These are phyloP conservation scores for Ptychadena robeensis DNA, from an alignment of 2,797 vertebrate genomes.

Conservation along the genomic window DNA sequence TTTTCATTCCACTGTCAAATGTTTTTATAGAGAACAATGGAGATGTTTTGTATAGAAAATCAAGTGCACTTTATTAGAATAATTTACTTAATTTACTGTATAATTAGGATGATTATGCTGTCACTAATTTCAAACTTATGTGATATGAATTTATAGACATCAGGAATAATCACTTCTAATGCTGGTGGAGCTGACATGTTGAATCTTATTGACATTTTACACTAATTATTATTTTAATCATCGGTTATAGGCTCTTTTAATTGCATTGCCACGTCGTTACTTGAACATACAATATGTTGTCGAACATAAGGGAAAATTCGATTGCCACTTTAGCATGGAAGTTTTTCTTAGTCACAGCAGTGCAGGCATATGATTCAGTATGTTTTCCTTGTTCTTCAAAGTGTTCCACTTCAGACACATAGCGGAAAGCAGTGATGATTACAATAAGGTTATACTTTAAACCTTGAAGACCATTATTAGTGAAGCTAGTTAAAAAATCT, in stretches of 20 bases:
- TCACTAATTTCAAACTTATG: constrained; percentile 12
- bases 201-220: not conserved
- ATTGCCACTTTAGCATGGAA: not conserved
- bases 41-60: constrained; percentile 29
- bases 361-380: not conserved
- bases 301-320: not conserved
- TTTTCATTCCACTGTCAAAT: constrained; percentile 17
- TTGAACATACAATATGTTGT: not conserved
- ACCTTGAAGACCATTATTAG: no score
- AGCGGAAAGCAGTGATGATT: not conserved
- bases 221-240: not conserved
- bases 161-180: not conserved
- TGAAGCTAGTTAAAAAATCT: no score
- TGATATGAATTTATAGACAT: constrained; percentile 23
- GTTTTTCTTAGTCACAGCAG: not conserved
- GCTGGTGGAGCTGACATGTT: not conserved
- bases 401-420: not conserved
- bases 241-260: not conserved
- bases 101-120: constrained; percentile 40
- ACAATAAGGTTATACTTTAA: not conserved
- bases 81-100: constrained; percentile 12
- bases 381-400: not conserved
- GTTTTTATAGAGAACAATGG: constrained; percentile 4
- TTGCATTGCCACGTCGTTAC: not conserved
- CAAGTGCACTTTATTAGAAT: constrained; percentile 23